Base-by-base conservation (phyloP, 2,888 invertebrate genomes). In the Tyria jacobaeae region DNA sequence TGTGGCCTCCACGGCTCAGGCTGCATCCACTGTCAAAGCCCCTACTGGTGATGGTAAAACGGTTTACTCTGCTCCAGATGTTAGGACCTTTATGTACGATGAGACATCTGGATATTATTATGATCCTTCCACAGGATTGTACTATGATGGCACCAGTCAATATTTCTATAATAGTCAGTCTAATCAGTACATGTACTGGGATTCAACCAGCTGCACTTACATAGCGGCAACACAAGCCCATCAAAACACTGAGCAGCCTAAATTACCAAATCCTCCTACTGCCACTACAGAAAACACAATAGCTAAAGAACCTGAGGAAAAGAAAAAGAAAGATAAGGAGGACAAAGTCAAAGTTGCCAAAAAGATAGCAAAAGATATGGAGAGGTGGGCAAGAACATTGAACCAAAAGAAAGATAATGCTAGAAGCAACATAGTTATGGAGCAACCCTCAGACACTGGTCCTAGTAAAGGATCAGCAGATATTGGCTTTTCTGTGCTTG, bases 311-410 rank as follows among this genome's bases (percentile, higher is more conserved):
- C 87, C 89, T 0, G 91, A 90, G 15, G 95, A 95, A 65, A 95
- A 95, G 68, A 96, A 96, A 87, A 97, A 97, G 86, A 96, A 95
- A 75, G 96, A 95, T 51, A 97, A 97, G 78, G 97, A 97, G 66
- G 99, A 99, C 79, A 99, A 99, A 92, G 99, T 98, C 0, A 99
- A 99, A 91, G 98, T 98, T 14, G 99, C 99, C 6, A 99, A 99
- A 86, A 98, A 99, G 89, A 99, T 99, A 75, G 99, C 99, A 0
- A 99, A 99, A 92, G 96, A 95, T 74, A 95, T 95, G 95, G 95
- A 95, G 69, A 89, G 95, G 60, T 99, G 99, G 99, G 99, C 99
- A 0, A 98, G 99, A 80, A 98, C 98, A 14, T 92, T 99, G 70
- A 99, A 99, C 87, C 99, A 99, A 87, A 98, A 98, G 91, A 99